Conservation (phyloP, 2,797 vertebrate genomes). For the Limnodromus scolopaceus region DNA sequence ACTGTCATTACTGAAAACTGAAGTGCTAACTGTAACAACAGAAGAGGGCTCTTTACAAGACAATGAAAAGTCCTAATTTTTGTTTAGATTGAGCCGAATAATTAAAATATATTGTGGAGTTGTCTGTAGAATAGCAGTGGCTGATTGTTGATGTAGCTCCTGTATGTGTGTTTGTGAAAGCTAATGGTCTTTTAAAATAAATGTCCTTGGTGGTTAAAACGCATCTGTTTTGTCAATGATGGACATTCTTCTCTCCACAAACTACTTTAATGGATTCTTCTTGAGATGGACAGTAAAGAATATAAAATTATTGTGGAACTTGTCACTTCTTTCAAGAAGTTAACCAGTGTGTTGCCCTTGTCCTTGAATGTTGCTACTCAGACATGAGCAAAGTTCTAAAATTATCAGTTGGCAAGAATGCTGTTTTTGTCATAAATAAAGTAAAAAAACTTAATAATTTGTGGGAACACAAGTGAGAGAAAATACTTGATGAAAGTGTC, state of each 20-base stretch:
- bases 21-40: background rate
- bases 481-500: background rate
- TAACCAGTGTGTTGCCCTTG: background rate
- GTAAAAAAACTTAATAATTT: background rate
- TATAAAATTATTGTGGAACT: background rate
- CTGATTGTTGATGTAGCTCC: background rate
- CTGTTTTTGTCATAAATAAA: background rate
- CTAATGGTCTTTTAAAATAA: background rate
- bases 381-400: background rate
- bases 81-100: background rate
- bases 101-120: background rate
- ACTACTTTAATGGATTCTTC: background rate
- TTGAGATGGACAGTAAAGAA: background rate
- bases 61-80: background rate
- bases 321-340: background rate
- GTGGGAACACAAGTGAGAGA: background rate
- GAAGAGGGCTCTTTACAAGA: background rate
- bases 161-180: background rate
- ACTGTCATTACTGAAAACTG: constrained; percentile 12
- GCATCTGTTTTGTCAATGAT: background rate
- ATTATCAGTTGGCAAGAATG: background rate
- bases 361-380: background rate
- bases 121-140: background rate
- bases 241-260: background rate
- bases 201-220: background rate